Percentiles rank a stretch among this genome's conserved stretches.
Evolutionary conservation across 1,140 invertebrate genomes (phyloP).

Genomic region (Gonatopus flavifemur): DNA sequence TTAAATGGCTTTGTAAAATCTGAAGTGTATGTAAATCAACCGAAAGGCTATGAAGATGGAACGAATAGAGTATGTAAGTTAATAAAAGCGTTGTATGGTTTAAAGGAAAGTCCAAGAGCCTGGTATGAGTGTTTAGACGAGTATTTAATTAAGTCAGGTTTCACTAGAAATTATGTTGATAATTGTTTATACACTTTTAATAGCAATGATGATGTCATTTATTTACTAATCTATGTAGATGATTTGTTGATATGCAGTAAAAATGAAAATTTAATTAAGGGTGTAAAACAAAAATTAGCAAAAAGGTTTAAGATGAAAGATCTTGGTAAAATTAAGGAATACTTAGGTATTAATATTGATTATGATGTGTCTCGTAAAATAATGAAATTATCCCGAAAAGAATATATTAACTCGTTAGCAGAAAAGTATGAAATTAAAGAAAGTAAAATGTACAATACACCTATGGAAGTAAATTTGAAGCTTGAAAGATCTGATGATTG

Average conservation of each 20-base stretch:
- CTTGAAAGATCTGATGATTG: too few species aligned
- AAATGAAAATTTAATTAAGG: neutral
- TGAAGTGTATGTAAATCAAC: slow-evolving; percentile 1
- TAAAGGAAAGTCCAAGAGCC: slow-evolving; percentile 29
- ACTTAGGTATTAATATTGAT: neutral
- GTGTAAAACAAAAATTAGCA: neutral
- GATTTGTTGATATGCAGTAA: slow-evolving; percentile 5
- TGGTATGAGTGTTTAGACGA: slow-evolving; percentile 35
- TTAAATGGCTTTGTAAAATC: slow-evolving; percentile 10
- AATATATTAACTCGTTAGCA: neutral
- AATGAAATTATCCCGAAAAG: neutral
- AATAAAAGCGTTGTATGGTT: slow-evolving; percentile 38
- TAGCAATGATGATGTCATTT: neutral
- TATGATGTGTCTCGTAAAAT: neutral
- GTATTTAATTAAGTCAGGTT: slow-evolving; percentile 10
- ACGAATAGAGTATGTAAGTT: slow-evolving; percentile 26
- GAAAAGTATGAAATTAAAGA: neutral
- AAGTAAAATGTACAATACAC: neutral
- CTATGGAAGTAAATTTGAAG: too few species aligned
- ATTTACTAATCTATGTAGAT: slow-evolving; percentile 9
- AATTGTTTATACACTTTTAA: slow-evolving; percentile 8
- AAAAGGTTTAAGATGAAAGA: slow-evolving; percentile 1
- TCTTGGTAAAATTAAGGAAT: neutral
- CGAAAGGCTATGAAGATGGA: slow-evolving; percentile 27
- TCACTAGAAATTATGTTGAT: slow-evolving; percentile 15